Evolutionary conservation across 2,797 vertebrate species (phyloP).

Genomic region (Sebastes cheni): DNA sequence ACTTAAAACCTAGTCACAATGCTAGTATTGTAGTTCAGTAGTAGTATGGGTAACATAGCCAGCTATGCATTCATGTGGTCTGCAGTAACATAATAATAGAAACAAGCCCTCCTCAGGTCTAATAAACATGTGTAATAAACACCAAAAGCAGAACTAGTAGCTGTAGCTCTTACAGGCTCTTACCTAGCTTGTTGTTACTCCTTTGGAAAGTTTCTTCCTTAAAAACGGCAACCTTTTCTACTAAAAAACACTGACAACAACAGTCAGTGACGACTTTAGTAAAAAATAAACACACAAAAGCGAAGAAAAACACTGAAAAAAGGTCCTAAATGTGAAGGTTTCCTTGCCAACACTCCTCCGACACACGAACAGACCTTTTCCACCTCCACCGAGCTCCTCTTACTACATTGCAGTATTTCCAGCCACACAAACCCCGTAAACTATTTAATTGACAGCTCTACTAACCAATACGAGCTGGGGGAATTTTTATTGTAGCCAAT

Average conservation of each 20-base stretch:
- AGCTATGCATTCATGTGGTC: neutral
- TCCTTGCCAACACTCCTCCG: slow-evolving; percentile 21
- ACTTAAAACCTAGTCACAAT: neutral
- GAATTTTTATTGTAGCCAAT: slow-evolving; percentile 51
- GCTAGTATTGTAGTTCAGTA: neutral
- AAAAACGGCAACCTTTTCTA: neutral
- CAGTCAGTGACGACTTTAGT: slow-evolving; percentile 6
- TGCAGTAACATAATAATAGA: too few species aligned
- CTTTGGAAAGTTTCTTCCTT: slow-evolving; percentile 49
- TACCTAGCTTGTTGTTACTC: slow-evolving; percentile 58
- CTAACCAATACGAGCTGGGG: slow-evolving; percentile 14
- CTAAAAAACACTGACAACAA: slow-evolving; percentile 2
- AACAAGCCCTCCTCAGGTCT: accelerated
- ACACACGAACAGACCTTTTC: neutral
- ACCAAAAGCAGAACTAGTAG: slow-evolving; percentile 44
- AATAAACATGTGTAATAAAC: neutral
- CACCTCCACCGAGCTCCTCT: slow-evolving; percentile 13
- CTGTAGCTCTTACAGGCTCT: slow-evolving; percentile 5
- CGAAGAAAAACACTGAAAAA: neutral
- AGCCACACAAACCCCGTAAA: slow-evolving; percentile 47
- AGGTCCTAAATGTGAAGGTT: accelerated
- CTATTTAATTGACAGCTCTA: slow-evolving; percentile 54
- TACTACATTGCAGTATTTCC: slow-evolving; percentile 50
- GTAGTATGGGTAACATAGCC: accelerated
- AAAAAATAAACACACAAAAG: neutral